Percentiles rank a stretch among this genome's conserved stretches.
phyloP scores from a whole-genome alignment of 2,888 invertebrate species.

The Ichneumoninae sp. region DNA sequence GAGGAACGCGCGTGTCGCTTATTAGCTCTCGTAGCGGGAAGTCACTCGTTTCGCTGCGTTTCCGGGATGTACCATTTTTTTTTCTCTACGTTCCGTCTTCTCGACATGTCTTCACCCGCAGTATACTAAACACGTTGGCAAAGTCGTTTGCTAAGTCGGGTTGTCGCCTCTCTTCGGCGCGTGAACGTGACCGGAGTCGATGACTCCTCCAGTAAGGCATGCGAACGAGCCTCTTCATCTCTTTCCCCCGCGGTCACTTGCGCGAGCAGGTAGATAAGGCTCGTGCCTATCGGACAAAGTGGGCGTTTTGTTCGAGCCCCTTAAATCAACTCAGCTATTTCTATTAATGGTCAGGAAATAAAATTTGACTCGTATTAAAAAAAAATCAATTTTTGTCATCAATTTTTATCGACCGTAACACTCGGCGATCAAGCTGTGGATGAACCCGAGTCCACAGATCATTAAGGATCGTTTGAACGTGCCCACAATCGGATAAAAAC shows the following conservation, averaged over 20 bases:
- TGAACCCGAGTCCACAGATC: slow-evolving; percentile 2
- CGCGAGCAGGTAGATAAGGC: slow-evolving; percentile 24
- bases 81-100: slow-evolving; percentile 17
- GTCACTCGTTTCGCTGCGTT: slow-evolving; percentile 58
- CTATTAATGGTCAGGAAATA: background rate
- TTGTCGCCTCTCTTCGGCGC: slow-evolving; percentile 49
- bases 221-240: slow-evolving; percentile 1
- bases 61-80: slow-evolving; percentile 62
- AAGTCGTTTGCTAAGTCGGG: slow-evolving; percentile 41
- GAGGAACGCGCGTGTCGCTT: slow-evolving; percentile 57
- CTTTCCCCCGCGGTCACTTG: slow-evolving; percentile 14
- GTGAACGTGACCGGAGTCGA: slow-evolving; percentile 47
- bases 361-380: background rate
- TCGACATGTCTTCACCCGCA: slow-evolving; percentile 29
- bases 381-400: background rate
- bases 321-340: background rate
- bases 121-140: slow-evolving; percentile 13
- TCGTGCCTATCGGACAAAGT: slow-evolving; percentile 23
- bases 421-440: background rate
- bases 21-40: slow-evolving; percentile 57
- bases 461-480: slow-evolving; percentile 13
- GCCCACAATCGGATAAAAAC: slow-evolving; percentile 19
- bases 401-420: background rate
- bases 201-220: slow-evolving; percentile 18
- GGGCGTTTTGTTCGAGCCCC: background rate